Evolutionary conservation across 30 jellyfish, hydroid and myxozoan genomes (phyloP).

Genomic region (Phacellophora camtschatica): DNA sequence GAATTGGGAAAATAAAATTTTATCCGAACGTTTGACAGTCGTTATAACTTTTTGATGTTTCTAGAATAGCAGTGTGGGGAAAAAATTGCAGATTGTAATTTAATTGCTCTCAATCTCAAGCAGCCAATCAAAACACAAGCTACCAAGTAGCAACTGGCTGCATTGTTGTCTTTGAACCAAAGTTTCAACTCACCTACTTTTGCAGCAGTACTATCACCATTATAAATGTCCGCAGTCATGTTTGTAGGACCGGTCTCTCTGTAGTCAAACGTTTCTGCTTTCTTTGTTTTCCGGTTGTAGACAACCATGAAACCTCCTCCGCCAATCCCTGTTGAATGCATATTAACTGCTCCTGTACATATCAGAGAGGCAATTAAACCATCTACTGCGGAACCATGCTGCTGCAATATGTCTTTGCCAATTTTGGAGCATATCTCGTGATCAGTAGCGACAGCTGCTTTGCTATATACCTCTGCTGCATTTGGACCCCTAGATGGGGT

Average conservation of each 20-base stretch:
- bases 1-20: no score
- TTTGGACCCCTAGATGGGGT: not conserved
- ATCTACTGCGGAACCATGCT: conserved; percentile 88
- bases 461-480: conserved; percentile 60
- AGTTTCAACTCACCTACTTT: conserved; percentile 49
- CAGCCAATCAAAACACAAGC: no score
- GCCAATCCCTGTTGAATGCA: conserved; percentile 91
- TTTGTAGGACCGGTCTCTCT: conserved; percentile 94
- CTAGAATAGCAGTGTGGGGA: no score
- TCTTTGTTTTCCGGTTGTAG: conserved; percentile 61
- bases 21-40: no score
- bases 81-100: no score
- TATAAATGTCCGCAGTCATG: conserved; percentile 55
- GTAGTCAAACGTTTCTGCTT: conserved; percentile 71
- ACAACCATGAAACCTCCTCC: conserved; percentile 98
- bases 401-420: conserved; percentile 78
- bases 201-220: conserved; percentile 10
- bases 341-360: conserved; percentile 82
- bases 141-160: not conserved
- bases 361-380: conserved; percentile 82
- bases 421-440: conserved; percentile 56
- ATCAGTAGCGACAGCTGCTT: conserved; percentile 86
- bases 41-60: no score
- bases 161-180: no score
- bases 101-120: no score